Base-by-base conservation (phyloP, 2,113 vertebrate genomes). In the Coptodon bakossiorum region DNA sequence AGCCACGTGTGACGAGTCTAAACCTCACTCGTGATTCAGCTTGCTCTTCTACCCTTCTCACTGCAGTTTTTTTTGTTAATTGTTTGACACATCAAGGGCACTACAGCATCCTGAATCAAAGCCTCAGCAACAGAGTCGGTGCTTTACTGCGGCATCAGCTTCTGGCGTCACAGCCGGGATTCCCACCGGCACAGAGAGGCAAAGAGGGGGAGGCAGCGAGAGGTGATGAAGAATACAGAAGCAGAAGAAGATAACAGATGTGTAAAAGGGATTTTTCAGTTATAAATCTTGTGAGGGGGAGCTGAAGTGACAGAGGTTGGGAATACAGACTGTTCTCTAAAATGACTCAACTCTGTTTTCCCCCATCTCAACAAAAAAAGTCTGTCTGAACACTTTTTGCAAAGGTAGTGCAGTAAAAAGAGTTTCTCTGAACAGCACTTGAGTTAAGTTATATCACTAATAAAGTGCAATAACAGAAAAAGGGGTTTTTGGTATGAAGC, bases 151-250 rank as follows among this genome's bases (percentile, higher is more conserved):
- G 81, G 86, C 90, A 88, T 82, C 91, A 87, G 90, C 88, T 79
- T 87, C 90, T 95, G 95, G 87, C 92, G 92, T 95, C 94, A 94
- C 68, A 38, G 5, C 36, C 43, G 91, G 95, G 91, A 92, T 95
- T 94, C 92, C 95, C 93, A 93, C 89, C 27, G 81, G 90, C 90
- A 88, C 61, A 76, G 76, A 86, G 76, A 82, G 19, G 22, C 48
- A 34, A 48, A 5, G 12, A 7, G 11, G 13, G 12, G 36, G 80
- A 71, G 54, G 40, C 6, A 3, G 38, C 9, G 10, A 61, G n/a
- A 78, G 3, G 40, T 13, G 80, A 84, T 85, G 84, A 81, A 31
- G 36, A 68, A 83, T 22, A 84, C 76, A 45, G 63, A 40, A 34
- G 40, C 56, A 76, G 80, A 11, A 9, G 66, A 50, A 86, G 71